Conservation (phyloP, 64 coral and sea anemone genomes). For the Montipora efflorescens region DNA sequence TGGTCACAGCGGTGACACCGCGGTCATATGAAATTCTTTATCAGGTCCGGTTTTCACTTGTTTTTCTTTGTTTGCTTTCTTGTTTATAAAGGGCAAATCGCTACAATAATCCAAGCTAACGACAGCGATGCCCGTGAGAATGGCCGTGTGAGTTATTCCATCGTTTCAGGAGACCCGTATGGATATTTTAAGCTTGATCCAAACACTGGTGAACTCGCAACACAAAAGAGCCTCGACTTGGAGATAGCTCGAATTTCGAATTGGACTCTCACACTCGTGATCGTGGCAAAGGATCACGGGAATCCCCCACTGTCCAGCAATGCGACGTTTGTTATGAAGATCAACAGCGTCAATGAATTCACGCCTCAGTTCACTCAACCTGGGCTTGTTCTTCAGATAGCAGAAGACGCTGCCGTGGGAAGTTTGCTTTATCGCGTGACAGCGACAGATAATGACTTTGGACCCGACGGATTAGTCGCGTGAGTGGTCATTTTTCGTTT, state of each 20-base stretch:
- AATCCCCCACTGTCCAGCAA: slow-evolving; percentile 54
- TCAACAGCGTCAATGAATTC: slow-evolving; percentile 69
- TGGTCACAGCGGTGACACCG: no score
- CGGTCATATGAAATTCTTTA: no score
- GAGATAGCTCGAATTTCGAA: slow-evolving; percentile 29
- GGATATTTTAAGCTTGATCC: slow-evolving; percentile 56
- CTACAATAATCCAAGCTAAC: slow-evolving; percentile 46
- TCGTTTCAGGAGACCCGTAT: slow-evolving; percentile 47
- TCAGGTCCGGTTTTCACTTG: neutral
- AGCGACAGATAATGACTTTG: slow-evolving; percentile 72
- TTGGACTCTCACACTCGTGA: slow-evolving; percentile 58
- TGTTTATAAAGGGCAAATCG: slow-evolving; percentile 33
- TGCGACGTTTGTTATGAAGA: slow-evolving; percentile 37
- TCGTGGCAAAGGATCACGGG: slow-evolving; percentile 65
- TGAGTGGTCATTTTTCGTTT: neutral
- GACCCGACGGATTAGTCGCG: slow-evolving; percentile 54
- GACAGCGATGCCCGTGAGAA: slow-evolving; percentile 70
- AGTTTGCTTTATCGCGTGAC: slow-evolving; percentile 28
- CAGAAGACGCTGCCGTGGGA: slow-evolving; percentile 46
- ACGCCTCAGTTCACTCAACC: slow-evolving; percentile 39
- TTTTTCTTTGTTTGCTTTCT: neutral
- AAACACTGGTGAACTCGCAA: slow-evolving; percentile 40
- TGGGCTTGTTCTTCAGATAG: neutral
- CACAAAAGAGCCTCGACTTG: slow-evolving; percentile 69
- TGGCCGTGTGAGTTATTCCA: slow-evolving; percentile 59